Evolutionary conservation across 1,140 invertebrate genomes (phyloP), one percentile per base, ranked within the genome.

Genomic region (Drosophila lacertosa): DNA sequence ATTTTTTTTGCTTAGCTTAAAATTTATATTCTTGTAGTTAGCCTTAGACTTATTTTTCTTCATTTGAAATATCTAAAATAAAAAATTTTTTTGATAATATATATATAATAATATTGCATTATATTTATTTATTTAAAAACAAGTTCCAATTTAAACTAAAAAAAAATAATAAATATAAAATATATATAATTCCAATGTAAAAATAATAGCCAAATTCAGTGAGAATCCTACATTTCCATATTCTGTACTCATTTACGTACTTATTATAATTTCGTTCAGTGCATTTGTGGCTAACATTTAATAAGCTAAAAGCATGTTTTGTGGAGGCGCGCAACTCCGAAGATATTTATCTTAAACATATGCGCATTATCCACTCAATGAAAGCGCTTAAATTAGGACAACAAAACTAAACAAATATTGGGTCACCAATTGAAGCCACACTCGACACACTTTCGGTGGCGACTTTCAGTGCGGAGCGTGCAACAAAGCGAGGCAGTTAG

Each of bases 291-390:
- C 11, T 57, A 39, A 86, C 63, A 77, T 86, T 82, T 86, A 86
- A 88, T 86, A 86, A 82, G 60, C 82, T 86, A 88, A 86, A 88
- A 88, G 82, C 82, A 74, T 9, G 29, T 35, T 58, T 39, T 39
- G 9, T 11, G 37, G 58, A n/a, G 47, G 22, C 20, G 39, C 47
- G 22, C 26, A 45, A 75, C 76, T 67, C 62, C 29, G 42, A 74
- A 86, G 82, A 86, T 86, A 86, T 86, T 84, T 88, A 86, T 86
- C 82, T 82, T 82, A 88, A 86, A 72, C 82, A 72, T 81, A 72
- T 68, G 82, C 74, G 50, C 63, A 86, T 86, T 81, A 80, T 65
- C 20, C 58, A 48, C 32, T 64, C 62, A 63, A 63, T 77, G 48
- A 63, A 74, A 71, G 64, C 71, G 48, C 58, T 84, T 68, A 76